Evolutionary conservation across 1,140 invertebrate species (phyloP).

Genomic region (Papilio helenus): DNA sequence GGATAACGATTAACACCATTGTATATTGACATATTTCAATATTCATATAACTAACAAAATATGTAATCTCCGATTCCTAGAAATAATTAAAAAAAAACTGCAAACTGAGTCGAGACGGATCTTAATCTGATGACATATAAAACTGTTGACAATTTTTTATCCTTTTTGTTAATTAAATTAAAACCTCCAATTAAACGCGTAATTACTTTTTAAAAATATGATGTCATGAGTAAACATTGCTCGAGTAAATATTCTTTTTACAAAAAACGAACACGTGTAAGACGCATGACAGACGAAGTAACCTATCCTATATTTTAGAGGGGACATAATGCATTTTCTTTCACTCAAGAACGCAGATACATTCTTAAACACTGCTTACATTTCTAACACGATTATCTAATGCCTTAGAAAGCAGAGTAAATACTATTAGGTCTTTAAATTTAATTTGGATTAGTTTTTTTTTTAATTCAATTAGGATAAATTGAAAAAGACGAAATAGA

Average conservation of each 20-base stretch:
- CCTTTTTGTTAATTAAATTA: constrained; percentile 22
- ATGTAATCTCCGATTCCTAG: neutral
- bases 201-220: neutral
- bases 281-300: neutral
- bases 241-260: neutral
- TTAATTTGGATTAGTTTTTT: too few species aligned
- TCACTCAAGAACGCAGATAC: neutral
- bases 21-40: too few species aligned
- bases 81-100: neutral
- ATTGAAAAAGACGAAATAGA: too few species aligned
- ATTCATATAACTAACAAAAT: too few species aligned
- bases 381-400: too few species aligned
- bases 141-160: neutral
- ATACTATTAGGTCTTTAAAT: too few species aligned
- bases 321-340: neutral
- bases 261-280: neutral
- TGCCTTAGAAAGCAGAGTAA: too few species aligned
- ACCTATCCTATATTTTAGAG: neutral
- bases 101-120: constrained; percentile 10
- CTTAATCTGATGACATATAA: neutral
- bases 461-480: too few species aligned
- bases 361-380: too few species aligned
- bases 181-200: constrained; percentile 24
- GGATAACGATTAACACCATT: neutral
- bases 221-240: neutral